Evolutionary conservation across 2,888 invertebrate species (phyloP), one percentile per base, ranked within the genome.

Genomic region (Plagodis dolabraria): DNA sequence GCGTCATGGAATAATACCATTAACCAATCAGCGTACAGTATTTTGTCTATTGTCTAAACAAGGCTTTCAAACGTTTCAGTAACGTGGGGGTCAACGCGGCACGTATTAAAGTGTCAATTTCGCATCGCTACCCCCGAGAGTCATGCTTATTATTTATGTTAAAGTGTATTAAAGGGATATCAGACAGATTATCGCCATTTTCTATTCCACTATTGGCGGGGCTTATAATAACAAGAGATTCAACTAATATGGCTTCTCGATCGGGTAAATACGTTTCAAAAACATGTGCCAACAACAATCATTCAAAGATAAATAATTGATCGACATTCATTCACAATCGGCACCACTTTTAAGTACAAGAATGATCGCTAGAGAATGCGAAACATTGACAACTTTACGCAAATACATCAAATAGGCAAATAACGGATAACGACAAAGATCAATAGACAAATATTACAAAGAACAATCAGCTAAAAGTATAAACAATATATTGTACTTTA

Each of bases 301-400:
- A 53, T 46, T 34, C 33, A 33, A 51, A 47, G 33, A 11, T 9
- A 42, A 51, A 47, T 12, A 9, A 12, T 43, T 10, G 43, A 40
- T 42, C 36, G 49, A 47, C 51, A 53, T 43, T 53, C 60, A 60
- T n/a, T n/a, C 47, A 46, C 38, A 58, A 44, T 45, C 12, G 33
- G 43, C 49, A 47, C 48, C 22, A 48, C 33, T 54, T 61, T 60
- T 60, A 58, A 65, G 53, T 60, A 64, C 60, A 53, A 57, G 53
- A 54, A 47, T 42, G 57, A 40, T 52, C 45, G 42, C 57, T 34
- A 43, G 51, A 33, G 5, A 55, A 54, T 46, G 45, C 47, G 57
- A 60, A 46, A 11, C 12, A 6, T 33, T 43, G 53, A 53, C 43
- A 63, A 42, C 11, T 53, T 61, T 45, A 50, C 42, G 56, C 57